Evolutionary conservation across 2,888 invertebrate genomes (phyloP).

Genomic region (Eristalinus sepulchralis): DNA sequence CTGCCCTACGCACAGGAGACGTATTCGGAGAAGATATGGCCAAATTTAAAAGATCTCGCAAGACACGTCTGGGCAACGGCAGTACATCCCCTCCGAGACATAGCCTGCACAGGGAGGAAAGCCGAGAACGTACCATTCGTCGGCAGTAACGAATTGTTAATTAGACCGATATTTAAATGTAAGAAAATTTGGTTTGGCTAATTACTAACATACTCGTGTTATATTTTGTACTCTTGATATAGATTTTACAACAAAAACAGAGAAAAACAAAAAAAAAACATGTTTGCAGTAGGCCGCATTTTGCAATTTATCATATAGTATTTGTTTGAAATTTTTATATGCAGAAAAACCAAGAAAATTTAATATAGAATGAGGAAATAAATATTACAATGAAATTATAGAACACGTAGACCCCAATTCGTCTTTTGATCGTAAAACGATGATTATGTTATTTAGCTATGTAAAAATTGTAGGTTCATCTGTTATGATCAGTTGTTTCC

Average conservation of each 20-base stretch:
- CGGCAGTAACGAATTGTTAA: constrained; percentile 76
- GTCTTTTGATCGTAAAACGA: background rate
- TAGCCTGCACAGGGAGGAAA: constrained; percentile 85
- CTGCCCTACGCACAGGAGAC: constrained; percentile 95
- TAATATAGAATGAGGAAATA: background rate
- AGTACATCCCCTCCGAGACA: constrained; percentile 85
- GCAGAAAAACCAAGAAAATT: constrained; percentile 42
- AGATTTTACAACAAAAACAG: constrained; percentile 1
- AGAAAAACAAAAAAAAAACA: constrained; percentile 17
- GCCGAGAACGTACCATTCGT: constrained; percentile 84
- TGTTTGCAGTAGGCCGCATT: constrained; percentile 27
- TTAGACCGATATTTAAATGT: background rate
- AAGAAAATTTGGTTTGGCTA: constrained; percentile 31
- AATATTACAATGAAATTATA: background rate
- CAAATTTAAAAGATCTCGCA: constrained; percentile 91
- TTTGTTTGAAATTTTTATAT: constrained; percentile 41
- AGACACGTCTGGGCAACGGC: constrained; percentile 83
- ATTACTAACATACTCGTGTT: constrained; percentile 51
- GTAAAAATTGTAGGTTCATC: background rate
- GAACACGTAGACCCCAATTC: background rate
- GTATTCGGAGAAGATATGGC: constrained; percentile 98
- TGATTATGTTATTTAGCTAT: background rate
- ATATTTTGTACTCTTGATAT: constrained; percentile 63
- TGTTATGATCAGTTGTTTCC: background rate
- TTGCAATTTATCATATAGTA: constrained; percentile 39